Evolutionary conservation across 1,140 invertebrate genomes (phyloP), one percentile per base, ranked within the genome.

Genomic region (Micrasema longulum): DNA sequence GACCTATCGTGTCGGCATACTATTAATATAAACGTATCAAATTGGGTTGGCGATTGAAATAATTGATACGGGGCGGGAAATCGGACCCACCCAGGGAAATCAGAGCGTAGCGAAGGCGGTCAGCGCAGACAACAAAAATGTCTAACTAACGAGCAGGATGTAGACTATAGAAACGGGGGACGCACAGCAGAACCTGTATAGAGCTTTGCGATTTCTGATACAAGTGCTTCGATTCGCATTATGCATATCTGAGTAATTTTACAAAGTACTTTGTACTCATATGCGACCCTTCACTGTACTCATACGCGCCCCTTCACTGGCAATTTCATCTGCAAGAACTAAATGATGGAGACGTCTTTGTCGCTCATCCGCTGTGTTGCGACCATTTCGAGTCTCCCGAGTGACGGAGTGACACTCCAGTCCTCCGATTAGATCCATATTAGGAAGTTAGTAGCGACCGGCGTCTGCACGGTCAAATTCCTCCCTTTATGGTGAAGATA

Each of bases 21-120:
- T 64, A 64, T 64, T 64, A 64, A 64, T 64, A 60, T 60, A 64
- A 64, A 64, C 60, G 60, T 64, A 64, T 64, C 60, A 64, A 64
- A 64, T 64, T 47, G 60, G 60, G 9, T 60, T 26, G 38, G 57
- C 60, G 60, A 64, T 64, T 64, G 60, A 22, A 47, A 64, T 64
- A 45, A 64, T 64, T 64, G 60, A 64, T 64, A 64, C 22, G 60
- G 60, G 43, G 60, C 60, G 60, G 60, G 60, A 64, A 64, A 64
- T 47, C 43, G 23, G 60, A 47, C 43, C 60, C 41, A 35, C 60
- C 43, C 60, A 26, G 60, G 43, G 43, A 64, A 64, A 47, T 64
- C 41, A 41, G 60, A n/a, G 12, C 41, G 41, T 47, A 20, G 14
- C 60, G 43, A 14, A 47, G 41, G 38, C 43, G 60, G 38, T 64